Conservation (phyloP, 2,888 invertebrate genomes). For the Camponotus fellah region DNA sequence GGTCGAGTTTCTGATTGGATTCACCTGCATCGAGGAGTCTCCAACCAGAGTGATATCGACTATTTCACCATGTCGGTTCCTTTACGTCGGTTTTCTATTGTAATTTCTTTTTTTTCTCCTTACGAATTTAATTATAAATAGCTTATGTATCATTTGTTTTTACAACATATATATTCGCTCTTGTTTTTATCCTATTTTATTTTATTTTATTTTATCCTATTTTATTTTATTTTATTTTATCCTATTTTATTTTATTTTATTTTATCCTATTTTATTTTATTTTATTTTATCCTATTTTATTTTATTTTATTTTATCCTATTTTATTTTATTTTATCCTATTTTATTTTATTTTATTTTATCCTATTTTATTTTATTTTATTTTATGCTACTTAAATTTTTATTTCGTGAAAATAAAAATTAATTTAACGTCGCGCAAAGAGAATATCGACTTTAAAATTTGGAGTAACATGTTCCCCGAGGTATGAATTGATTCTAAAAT, state of each 20-base stretch:
- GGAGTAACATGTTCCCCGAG: not conserved
- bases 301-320: not conserved
- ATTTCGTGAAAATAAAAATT: not conserved
- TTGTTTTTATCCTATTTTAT: not conserved
- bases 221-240: too few relatives aligned
- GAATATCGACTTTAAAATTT: not conserved
- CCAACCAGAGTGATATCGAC: constrained; percentile 26
- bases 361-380: not conserved
- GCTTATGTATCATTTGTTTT: not conserved
- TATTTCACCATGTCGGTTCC: not conserved
- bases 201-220: not conserved
- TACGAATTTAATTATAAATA: not conserved
- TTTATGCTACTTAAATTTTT: not conserved
- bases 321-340: not conserved
- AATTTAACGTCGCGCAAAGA: not conserved
- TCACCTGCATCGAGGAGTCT: constrained; percentile 73
- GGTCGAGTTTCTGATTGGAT: constrained; percentile 76
- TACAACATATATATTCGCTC: not conserved
- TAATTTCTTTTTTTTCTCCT: not conserved
- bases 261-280: not conserved
- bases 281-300: not conserved
- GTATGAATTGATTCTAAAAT: not conserved
- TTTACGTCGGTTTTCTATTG: not conserved
- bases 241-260: too few relatives aligned
- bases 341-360: too few relatives aligned